Evolutionary conservation across 2,113 vertebrate species (phyloP), one percentile per base, ranked within the genome.

Genomic region (Anoplopoma fimbria): DNA sequence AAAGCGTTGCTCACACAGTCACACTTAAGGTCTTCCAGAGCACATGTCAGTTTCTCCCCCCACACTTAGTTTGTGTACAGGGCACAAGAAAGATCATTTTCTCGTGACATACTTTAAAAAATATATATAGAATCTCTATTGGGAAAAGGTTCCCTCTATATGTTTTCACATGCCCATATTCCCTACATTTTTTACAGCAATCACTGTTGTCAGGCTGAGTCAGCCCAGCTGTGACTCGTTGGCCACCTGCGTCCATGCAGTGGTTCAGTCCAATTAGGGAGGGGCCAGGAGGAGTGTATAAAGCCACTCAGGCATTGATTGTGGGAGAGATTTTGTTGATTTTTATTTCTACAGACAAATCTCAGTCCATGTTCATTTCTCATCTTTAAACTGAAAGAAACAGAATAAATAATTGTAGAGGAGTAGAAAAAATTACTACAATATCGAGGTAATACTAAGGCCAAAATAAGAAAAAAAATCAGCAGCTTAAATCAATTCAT

Each of bases 1-100:
- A 53, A 62, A 65, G 42, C 33, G 49, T 53, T 3, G 2, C 55
- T 73, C 49, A 67, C 55, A 62, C 38, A 25, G 5, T 38, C 12
- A 21, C 34, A 25, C 29, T 36, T 23, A 4, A 67, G 60, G 36
- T 45, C 31, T 65, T 84, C 62, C 65, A 79, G 40, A 82, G 49
- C 67, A 79, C 69, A 57, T 62, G 42, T 12, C 55, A 40, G 29
- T 74, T 40, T 23, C 0, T 72, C 38, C 34, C 45, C 65, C 3
- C 33, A 27, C 4, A 7, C 31, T 63, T 21, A 33, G 23, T 49
- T 51, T 63, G 45, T 36, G 23, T 55, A 9, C 31, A 29, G 17
- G 57, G 31, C 17, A 49, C n/a, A 68, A 23, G 10, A n/a, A 25
- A 64, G 33, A 27, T 40, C 12, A 29, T 83, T 38, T 42, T 9